Base-by-base conservation (phyloP, 2,797 vertebrate genomes). In the Ciconia nigra region DNA sequence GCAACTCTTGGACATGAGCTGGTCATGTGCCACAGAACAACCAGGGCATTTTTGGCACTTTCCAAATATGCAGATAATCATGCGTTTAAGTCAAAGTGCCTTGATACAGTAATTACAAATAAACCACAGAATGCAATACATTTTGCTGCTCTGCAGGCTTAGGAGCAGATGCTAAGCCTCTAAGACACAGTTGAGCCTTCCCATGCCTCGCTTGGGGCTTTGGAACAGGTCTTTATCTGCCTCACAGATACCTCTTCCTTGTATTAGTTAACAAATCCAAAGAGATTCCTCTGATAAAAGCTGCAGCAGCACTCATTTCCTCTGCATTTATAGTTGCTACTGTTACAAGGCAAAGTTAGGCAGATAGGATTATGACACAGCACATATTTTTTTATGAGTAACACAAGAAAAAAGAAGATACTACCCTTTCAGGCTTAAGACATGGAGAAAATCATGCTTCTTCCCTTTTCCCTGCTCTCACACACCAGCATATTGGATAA, bases 381-480 rank as follows among this genome's bases (percentile, higher is more conserved):
- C 15, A 41, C 25, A 4, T 21, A 10, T 19, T 35, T 39, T 67
- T 70, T n/a, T 1, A n/a, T 4, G 44, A 69, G 37, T 21, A 19
- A 16, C 20, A 26, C 24, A 14, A 11, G 14, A 13, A 33, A 28
- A 61, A n/a, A 39, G 37, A 39, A 47, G 5, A 28, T 37, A 29
- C 8, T 12, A 37, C 12, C 29, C 44, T 63, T 51, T 46, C 51
- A 52, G 25, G 29, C 71, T 52, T 55, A 7, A 51, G 51, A 35
- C 1, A 0, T 11, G 8, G 26, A 55, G 24, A n/a, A 66, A 33
- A 39, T 15, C 2, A 11, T 3, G 13, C 33, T 49, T 5, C 25
- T 59, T n/a, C 19, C 13, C 31, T 59, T 55, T 47, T 47, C 20
- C 44, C 37, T 9, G 10, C 35, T 66, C 29, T 65, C 54, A 25